Percentiles rank a stretch among this genome's conserved stretches.
These are phyloP conservation scores for Alaudala cheleensis DNA, from an alignment of 2,113 vertebrate genomes.

Conservation along the genomic window DNA sequence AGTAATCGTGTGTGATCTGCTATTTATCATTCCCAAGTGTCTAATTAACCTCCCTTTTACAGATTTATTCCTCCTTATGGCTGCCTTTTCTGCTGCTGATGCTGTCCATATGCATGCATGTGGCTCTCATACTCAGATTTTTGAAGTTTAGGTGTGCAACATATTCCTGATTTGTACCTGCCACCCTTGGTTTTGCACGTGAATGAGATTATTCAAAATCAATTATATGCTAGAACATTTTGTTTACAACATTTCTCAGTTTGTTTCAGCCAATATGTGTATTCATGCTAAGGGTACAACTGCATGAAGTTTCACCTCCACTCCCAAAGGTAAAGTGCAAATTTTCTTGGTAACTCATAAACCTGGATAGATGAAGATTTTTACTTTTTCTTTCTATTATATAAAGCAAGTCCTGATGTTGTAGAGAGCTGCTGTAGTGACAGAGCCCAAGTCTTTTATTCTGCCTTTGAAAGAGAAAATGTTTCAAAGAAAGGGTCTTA, in stretches of 20 bases:
- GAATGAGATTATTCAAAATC: background rate
- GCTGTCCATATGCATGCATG: background rate
- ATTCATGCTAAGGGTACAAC: background rate
- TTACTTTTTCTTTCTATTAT: background rate
- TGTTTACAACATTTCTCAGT: background rate
- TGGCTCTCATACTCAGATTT: background rate
- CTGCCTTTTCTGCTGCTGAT: background rate
- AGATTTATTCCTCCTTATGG: background rate
- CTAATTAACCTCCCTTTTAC: background rate
- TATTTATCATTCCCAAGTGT: background rate
- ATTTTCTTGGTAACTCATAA: background rate
- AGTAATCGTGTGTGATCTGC: background rate
- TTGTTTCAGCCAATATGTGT: background rate
- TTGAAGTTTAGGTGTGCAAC: background rate
- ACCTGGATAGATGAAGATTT: background rate
- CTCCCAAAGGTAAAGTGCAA: background rate
- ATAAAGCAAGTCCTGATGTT: background rate
- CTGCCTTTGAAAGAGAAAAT: background rate
- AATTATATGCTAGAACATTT: background rate
- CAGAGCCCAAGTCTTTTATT: background rate
- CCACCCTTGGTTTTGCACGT: background rate
- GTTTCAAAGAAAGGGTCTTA: background rate
- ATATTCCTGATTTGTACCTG: background rate
- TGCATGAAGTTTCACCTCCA: background rate
- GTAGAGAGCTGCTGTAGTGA: background rate